Percentiles rank a stretch among this genome's conserved stretches.
phyloP scores from a whole-genome alignment of 2,113 vertebrate species.

The Bubo blakistoni region DNA sequence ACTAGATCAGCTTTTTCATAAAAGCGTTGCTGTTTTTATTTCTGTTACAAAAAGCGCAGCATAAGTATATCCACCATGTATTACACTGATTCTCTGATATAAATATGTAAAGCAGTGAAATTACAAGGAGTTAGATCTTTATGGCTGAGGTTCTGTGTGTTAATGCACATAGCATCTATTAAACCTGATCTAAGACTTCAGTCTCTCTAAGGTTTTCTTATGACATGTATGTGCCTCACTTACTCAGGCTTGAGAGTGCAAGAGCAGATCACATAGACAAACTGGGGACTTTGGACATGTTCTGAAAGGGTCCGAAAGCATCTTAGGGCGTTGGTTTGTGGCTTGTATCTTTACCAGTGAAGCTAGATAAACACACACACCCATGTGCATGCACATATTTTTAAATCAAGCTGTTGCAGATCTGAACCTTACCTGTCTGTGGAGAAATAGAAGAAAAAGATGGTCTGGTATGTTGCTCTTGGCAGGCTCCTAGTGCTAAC shows the following conservation, averaged over 20 bases:
- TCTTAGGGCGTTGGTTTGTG: not conserved
- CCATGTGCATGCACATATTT: fast-evolving
- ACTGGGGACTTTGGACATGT: not conserved
- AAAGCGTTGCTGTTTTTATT: not conserved
- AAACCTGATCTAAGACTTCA: not conserved
- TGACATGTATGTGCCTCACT: not conserved
- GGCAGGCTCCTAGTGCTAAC: not conserved
- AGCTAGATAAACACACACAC: not conserved
- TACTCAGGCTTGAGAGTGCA: not conserved
- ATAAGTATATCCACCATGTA: not conserved
- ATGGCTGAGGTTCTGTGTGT: not conserved
- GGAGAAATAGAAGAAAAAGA: not conserved
- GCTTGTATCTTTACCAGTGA: not conserved
- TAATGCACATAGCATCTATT: not conserved
- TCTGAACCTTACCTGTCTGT: not conserved
- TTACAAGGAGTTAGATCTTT: not conserved
- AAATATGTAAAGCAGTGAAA: not conserved
- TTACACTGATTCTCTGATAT: not conserved
- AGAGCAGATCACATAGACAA: not conserved
- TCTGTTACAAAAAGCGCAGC: not conserved
- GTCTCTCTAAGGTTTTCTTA: not conserved
- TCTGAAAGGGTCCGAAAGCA: not conserved
- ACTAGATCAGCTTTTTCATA: not conserved
- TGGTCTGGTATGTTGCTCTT: not conserved
- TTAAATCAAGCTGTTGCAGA: not conserved